These are phyloP conservation scores for Suillia variegata DNA, from an alignment of 2,888 invertebrate species.

Conservation along the genomic window DNA sequence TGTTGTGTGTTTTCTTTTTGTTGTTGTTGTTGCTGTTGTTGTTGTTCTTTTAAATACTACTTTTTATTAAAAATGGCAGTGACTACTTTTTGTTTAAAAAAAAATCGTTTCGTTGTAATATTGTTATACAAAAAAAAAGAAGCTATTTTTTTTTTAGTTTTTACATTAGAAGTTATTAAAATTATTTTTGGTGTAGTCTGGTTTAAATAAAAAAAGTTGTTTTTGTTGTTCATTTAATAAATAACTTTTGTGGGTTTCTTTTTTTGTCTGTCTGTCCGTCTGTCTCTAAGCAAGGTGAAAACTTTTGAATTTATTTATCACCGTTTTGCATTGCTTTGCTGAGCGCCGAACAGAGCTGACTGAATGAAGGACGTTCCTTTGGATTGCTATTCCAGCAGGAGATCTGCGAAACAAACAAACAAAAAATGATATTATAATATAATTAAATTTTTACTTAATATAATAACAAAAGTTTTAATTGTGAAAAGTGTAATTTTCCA, in stretches of 20 bases:
- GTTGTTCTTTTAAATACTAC: constrained; percentile 5
- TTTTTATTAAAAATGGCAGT: constrained; percentile 18
- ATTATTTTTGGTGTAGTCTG: neutral
- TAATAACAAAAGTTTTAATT: neutral
- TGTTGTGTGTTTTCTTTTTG: neutral
- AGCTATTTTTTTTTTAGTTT: too few relatives aligned
- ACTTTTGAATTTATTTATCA: constrained; percentile 41
- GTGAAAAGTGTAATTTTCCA: too few relatives aligned
- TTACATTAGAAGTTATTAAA: too few relatives aligned
- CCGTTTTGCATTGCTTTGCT: constrained; percentile 59
- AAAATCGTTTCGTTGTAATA: too few relatives aligned
- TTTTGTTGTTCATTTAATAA: too few relatives aligned
- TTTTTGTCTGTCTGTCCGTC: too few relatives aligned
- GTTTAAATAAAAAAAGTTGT: neutral
- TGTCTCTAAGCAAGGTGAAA: too few relatives aligned
- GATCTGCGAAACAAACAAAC: constrained; percentile 37
- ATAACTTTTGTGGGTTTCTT: too few relatives aligned
- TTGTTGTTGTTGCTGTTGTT: neutral
- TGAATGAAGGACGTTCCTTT: constrained; percentile 61
- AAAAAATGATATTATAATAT: neutral
- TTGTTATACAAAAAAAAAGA: too few relatives aligned
- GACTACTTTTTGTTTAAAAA: too few relatives aligned
- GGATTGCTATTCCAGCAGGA: constrained; percentile 59
- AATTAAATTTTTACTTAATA: neutral
- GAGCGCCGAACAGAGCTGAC: constrained; percentile 58